Conservation (phyloP, 1,140 invertebrate genomes). For the Listronotus oregonensis region DNA sequence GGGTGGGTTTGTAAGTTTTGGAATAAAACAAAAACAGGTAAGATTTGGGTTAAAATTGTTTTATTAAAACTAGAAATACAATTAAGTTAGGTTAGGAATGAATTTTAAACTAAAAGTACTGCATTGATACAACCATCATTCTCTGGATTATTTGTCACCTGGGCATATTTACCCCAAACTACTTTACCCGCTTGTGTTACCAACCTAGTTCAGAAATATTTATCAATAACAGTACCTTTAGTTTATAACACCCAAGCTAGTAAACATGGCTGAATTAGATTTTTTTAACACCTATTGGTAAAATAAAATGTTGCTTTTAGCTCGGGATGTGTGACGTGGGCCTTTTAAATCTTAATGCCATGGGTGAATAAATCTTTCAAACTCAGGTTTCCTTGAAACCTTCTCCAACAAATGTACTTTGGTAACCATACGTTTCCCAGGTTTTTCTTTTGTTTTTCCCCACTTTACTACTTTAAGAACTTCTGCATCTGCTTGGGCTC, state of each 20-base stretch:
- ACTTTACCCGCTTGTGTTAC: slow-evolving; percentile 99
- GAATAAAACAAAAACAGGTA: too few relatives aligned
- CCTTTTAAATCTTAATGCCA: slow-evolving; percentile 97
- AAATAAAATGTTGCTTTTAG: slow-evolving; percentile 97
- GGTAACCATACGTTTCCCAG: slow-evolving; percentile 99
- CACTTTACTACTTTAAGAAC: slow-evolving; percentile 95
- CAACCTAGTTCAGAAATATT: slow-evolving; percentile 98
- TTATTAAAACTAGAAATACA: too few relatives aligned
- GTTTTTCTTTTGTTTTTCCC: slow-evolving; percentile 94
- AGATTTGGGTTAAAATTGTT: too few relatives aligned
- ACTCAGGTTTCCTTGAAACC: slow-evolving; percentile 98
- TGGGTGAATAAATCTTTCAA: slow-evolving; percentile 98
- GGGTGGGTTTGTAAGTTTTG: too few relatives aligned
- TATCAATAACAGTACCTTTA: slow-evolving; percentile 96
- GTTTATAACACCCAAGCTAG: slow-evolving; percentile 97
- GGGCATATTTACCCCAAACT: slow-evolving; percentile 99
- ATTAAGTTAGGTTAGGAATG: too few relatives aligned
- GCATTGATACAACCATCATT: slow-evolving; percentile 99
- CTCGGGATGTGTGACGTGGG: slow-evolving; percentile 99
- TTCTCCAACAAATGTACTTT: slow-evolving; percentile 99
- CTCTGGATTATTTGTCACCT: slow-evolving; percentile 99
- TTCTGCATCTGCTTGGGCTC: slow-evolving; percentile 96
- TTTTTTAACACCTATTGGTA: slow-evolving; percentile 99
- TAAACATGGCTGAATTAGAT: slow-evolving; percentile 97
- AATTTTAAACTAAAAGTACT: slow-evolving; percentile 87